phyloP scores from a whole-genome alignment of 2,888 invertebrate genomes.

The Caenorhabditis imperialis region DNA sequence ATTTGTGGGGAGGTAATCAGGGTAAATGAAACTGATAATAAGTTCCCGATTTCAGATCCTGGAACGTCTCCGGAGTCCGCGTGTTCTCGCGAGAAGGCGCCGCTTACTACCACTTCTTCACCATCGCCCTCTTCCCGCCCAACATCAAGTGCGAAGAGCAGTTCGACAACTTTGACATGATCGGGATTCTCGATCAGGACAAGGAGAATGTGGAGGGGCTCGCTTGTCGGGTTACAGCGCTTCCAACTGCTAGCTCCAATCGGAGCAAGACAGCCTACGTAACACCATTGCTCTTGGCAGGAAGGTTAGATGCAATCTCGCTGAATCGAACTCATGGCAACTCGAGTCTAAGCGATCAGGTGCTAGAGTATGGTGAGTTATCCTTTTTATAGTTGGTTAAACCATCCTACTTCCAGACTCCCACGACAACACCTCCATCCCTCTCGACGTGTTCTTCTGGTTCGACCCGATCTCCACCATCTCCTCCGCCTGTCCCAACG shows the following conservation, averaged over 20 bases:
- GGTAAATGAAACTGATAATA: background rate
- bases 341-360: constrained; percentile 66
- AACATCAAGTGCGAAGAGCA: constrained; percentile 65
- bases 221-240: constrained; percentile 72
- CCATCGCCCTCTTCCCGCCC: constrained; percentile 69
- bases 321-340: constrained; percentile 56
- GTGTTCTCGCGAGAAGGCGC: constrained; percentile 77
- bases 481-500: constrained; percentile 80
- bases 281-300: constrained; percentile 69
- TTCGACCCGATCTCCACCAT: constrained; percentile 58
- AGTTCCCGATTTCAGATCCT: constrained; percentile 75
- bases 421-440: constrained; percentile 58
- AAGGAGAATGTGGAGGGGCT: constrained; percentile 57
- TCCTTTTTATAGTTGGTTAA: background rate
- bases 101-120: constrained; percentile 75
- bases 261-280: constrained; percentile 59
- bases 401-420: constrained; percentile 36
- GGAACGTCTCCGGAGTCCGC: constrained; percentile 78
- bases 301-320: constrained; percentile 64
- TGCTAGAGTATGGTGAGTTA: constrained; percentile 74
- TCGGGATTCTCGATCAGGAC: constrained; percentile 38
- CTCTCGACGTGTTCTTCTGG: constrained; percentile 75
- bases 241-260: constrained; percentile 63
- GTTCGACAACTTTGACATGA: constrained; percentile 50
- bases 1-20: constrained; percentile 48